Base-by-base conservation (phyloP, 2,797 vertebrate genomes). In the Carapus acus region DNA sequence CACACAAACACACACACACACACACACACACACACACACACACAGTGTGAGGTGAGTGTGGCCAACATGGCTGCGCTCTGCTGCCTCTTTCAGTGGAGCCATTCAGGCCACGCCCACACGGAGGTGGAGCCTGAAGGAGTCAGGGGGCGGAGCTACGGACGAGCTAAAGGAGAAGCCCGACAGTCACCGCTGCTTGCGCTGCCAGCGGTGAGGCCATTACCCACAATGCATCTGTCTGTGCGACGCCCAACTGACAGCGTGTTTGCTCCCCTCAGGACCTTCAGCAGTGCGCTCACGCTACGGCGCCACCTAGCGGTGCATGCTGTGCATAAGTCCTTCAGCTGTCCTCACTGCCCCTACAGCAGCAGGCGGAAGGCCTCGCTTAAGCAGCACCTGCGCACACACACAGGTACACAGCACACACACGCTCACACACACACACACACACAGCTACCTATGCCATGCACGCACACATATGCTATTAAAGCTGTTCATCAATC, bases 321-420 rank as follows among this genome's bases (percentile, higher is more conserved):
- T 41, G 69, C 71, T 49, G 88, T 72, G 23, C 75, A 82, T n/a
- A 89, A 86, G 72, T 82, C 85, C 0, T 86, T 81, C 69, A 63
- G 49, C 13, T 89, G 86, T 69, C 80, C 77, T 7, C 62, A 58
- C 49, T 89, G 83, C 7, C 2, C 78, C 1, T 83, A 84, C 43
- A 57, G 82, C 69, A 86, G 80, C 61, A 71, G 80, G 9, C 84
- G 90, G 19, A 85, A 88, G 79, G 81, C 83, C 17, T 90, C 86
- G 0, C 77, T 90, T 21, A 67, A 65, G 34, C 78, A 89, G 27
- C 87, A 83, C 67, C 48, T 87, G 41, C 78, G 85, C 4, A 76
- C 83, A 3, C 81, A 86, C 58, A 83, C 86, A 71, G 83, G 86
- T 90, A 27, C 24, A 27, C 51, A 54, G n/a, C 19, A 21, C 53